Base-by-base conservation (phyloP, 2,113 vertebrate species). In the Engystomops pustulosus region DNA sequence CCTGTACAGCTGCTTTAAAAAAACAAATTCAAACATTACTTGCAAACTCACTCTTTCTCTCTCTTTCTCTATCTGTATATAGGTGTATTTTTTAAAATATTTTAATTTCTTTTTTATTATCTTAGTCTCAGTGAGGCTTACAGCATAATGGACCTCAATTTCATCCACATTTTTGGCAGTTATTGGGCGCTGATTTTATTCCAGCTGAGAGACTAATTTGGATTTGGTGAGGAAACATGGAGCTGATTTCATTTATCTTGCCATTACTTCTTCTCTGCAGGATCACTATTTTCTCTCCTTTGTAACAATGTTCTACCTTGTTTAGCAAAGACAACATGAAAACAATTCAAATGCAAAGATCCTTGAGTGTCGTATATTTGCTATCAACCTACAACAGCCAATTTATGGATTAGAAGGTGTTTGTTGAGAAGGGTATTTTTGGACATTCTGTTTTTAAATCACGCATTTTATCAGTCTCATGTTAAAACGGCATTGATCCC, bases 401-500 rank as follows among this genome's bases (percentile, higher is more conserved):
- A 88, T 72, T 86, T 87, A 90, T 88, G 87, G 87, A 87, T 89
- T 89, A 90, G 89, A 90, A 92, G 89, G 87, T 90, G 89, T 90
- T 88, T 89, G 89, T 86, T 90, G 88, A 87, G 90, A 92, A 91
- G 90, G 90, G 89, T 83, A 82, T 90, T 88, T 90, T 89, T 88
- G 88, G 89, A 91, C 91, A 91, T 91, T 92, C 91, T 93, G 94
- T 94, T 92, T 95, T 70, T 94, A 93, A 93, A 91, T 92, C 93
- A 89, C 82, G 89, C 93, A 96, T 94, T 95, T 95, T 95, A 97
- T 97, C 96, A 95, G 93, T 89, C 92, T 93, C 93, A 90, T 94
- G 95, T 94, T 96, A 95, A 95, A 95, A 93, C 95, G 91, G 94
- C 96, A 96, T 95, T 98, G 97, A 97, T 97, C 95, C 94, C 97